Evolutionary conservation across 2,888 invertebrate species (phyloP).

Genomic region (Drosophila paramelanica): DNA sequence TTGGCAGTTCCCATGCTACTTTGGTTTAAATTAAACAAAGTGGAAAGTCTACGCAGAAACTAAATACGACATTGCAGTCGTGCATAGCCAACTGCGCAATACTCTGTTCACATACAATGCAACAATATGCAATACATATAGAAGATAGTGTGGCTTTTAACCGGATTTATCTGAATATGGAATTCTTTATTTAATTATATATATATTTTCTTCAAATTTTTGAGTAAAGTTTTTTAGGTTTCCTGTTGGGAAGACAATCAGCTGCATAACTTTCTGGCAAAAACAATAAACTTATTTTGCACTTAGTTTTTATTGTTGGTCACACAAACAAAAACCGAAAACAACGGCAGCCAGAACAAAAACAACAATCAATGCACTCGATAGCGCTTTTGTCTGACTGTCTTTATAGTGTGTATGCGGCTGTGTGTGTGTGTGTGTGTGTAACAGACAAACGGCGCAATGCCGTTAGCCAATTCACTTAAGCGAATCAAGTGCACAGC

Average conservation of each 20-base stretch:
- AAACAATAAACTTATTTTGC: slow-evolving; percentile 19
- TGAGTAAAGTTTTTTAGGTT: background rate
- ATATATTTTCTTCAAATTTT: too few relatives aligned
- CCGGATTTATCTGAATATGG: too few relatives aligned
- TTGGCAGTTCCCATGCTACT: background rate
- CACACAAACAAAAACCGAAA: slow-evolving; percentile 28
- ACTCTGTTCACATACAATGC: too few relatives aligned
- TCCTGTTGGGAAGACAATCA: background rate
- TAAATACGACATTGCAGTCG: too few relatives aligned
- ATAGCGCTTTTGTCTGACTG: slow-evolving; percentile 4
- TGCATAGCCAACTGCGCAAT: too few relatives aligned
- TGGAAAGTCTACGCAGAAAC: too few relatives aligned
- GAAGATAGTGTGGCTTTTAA: too few relatives aligned
- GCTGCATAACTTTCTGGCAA: background rate
- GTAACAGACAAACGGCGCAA: slow-evolving; percentile 1
- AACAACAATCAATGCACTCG: slow-evolving; percentile 17
- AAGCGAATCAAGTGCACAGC: background rate
- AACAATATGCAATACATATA: too few relatives aligned
- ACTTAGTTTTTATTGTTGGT: slow-evolving; percentile 39
- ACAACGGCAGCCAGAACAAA: background rate
- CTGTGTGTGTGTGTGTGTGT: slow-evolving; percentile 13
- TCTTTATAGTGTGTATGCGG: background rate
- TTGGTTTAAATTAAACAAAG: background rate
- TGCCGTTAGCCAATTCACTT: background rate
- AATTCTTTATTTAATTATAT: too few relatives aligned